A percentile compares a stretch with the other conserved stretches of the same genome.
phyloP scores from a whole-genome alignment of 2,113 vertebrate genomes.

The Galbula dea region DNA sequence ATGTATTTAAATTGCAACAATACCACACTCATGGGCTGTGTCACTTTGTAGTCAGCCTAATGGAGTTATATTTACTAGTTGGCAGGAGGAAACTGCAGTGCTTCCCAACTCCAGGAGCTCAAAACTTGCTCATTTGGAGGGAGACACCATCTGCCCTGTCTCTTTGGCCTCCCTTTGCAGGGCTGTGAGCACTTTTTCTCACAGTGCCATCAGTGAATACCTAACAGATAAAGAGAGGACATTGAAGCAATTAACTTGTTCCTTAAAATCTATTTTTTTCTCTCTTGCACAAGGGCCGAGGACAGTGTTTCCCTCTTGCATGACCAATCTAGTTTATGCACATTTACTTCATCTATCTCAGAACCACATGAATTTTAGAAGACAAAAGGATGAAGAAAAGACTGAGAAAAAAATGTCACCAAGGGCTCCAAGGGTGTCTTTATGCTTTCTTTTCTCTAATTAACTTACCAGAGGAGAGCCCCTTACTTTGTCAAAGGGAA shows the following conservation, averaged over 20 bases:
- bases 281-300: neutral
- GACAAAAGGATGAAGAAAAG: neutral
- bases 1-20: neutral
- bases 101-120: neutral
- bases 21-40: neutral
- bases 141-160: neutral
- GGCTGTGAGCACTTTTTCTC: neutral
- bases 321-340: neutral
- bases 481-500: neutral
- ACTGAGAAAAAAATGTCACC: neutral
- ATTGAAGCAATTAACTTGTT: neutral
- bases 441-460: neutral
- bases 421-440: neutral
- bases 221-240: neutral
- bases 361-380: neutral
- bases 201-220: neutral
- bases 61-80: neutral
- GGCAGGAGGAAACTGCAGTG: neutral
- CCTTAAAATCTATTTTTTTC: neutral
- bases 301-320: neutral
- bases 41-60: rapidly evolving
- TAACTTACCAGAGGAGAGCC: neutral
- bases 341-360: neutral
- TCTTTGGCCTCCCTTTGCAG: neutral
- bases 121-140: neutral